Percentiles rank a stretch among this genome's conserved stretches.
Conservation (phyloP, 2,113 vertebrate species). For the Alectura lathami region DNA sequence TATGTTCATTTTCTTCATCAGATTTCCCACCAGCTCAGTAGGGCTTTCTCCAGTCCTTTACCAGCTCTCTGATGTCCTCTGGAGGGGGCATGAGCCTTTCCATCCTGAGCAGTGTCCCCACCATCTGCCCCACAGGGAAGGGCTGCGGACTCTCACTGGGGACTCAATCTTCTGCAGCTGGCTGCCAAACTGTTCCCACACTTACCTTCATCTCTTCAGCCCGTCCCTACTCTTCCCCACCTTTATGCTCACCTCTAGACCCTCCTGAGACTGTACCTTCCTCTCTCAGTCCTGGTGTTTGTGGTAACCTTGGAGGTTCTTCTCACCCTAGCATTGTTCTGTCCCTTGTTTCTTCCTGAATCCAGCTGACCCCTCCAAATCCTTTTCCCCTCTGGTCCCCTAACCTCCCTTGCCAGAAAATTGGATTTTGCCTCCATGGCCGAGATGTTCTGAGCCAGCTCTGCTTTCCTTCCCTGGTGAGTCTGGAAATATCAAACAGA, state of each 20-base stretch:
- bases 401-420: not conserved
- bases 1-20: not conserved
- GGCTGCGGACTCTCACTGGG: not conserved
- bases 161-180: not conserved
- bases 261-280: not conserved
- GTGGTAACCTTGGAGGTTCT: not conserved
- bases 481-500: slow-evolving; percentile 58
- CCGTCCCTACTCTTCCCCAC: not conserved
- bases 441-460: not conserved
- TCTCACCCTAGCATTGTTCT: not conserved
- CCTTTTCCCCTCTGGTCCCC: not conserved
- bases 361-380: not conserved
- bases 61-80: not conserved
- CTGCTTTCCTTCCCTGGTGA: slow-evolving; percentile 24
- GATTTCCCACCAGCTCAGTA: not conserved
- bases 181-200: not conserved
- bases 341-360: not conserved
- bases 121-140: not conserved
- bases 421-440: not conserved
- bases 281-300: not conserved
- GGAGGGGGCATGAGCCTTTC: not conserved
- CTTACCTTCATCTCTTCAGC: not conserved
- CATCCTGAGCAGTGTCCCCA: not conserved
- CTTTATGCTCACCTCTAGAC: not conserved
- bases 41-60: not conserved